phyloP scores from a whole-genome alignment of 2,797 vertebrate genomes.

The Corythornis leucogaster region DNA sequence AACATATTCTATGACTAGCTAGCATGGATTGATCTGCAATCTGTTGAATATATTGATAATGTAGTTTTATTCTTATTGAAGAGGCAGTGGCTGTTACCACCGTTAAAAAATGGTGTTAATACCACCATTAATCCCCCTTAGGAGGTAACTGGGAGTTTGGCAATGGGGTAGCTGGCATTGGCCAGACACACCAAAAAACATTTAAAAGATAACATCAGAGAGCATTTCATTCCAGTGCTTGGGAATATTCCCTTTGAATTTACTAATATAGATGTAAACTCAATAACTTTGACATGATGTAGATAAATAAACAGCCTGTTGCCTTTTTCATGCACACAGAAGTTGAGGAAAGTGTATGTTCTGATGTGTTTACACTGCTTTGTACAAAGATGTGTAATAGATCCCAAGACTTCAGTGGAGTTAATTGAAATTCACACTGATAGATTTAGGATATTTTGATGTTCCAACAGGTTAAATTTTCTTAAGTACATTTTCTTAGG shows the following conservation, averaged over 20 bases:
- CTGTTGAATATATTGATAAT: background rate
- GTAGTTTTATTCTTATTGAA: background rate
- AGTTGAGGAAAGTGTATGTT: background rate
- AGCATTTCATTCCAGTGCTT: background rate
- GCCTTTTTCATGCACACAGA: background rate
- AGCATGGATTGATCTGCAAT: background rate
- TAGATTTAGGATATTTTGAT: background rate
- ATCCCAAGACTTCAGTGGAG: background rate
- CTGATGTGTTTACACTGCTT: background rate
- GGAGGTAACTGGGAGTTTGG: background rate
- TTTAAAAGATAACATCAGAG: background rate
- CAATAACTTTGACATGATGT: background rate
- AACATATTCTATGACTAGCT: background rate
- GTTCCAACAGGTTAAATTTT: background rate
- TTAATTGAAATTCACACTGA: background rate
- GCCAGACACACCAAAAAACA: background rate
- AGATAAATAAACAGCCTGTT: background rate
- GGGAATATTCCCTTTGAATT: background rate
- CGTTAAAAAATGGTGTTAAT: no score
- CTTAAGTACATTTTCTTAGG: background rate
- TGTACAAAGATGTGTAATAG: background rate
- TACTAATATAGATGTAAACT: background rate
- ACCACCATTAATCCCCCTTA: background rate
- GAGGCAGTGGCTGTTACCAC: background rate
- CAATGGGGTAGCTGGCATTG: background rate